These are phyloP conservation scores for Lota lota DNA, from an alignment of 2,113 vertebrate genomes.

Conservation along the genomic window DNA sequence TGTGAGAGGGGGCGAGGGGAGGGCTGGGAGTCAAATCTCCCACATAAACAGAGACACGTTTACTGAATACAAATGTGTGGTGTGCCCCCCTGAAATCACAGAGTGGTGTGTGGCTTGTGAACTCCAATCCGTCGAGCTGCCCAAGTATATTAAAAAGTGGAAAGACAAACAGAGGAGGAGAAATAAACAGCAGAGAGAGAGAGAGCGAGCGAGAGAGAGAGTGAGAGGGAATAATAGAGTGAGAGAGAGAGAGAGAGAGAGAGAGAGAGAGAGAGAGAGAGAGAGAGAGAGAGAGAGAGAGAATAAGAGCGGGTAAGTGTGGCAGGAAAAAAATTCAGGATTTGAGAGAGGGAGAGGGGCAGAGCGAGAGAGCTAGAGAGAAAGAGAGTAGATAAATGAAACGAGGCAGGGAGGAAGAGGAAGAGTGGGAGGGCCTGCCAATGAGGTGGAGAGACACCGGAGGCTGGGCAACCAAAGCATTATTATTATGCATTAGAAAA, in stretches of 20 bases:
- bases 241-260: constrained; percentile 32
- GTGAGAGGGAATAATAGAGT: constrained; percentile 2
- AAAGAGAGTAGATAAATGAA: constrained; percentile 3
- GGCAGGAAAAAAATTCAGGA: too few relatives aligned
- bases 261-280: background rate
- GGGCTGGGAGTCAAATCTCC: constrained; percentile 45
- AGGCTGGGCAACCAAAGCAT: too few relatives aligned
- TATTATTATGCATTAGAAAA: too few relatives aligned
- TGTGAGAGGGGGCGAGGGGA: constrained; percentile 38
- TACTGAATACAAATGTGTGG: constrained; percentile 67
- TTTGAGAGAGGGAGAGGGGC: too few relatives aligned
- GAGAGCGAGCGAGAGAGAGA: constrained; percentile 11
- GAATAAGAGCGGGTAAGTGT: constrained; percentile 13
- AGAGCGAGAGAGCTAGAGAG: background rate
- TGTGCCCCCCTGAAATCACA: background rate
- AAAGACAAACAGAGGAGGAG: constrained; percentile 15
- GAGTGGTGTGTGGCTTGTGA: too few relatives aligned
- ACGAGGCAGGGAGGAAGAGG: background rate
- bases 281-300: constrained; percentile 11
- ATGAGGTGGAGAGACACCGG: too few relatives aligned
- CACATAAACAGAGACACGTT: constrained; percentile 61
- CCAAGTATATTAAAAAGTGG: constrained; percentile 8
- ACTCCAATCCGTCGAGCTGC: background rate
- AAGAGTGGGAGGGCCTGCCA: too few relatives aligned
- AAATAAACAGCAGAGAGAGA: background rate